These are phyloP conservation scores for Proisotoma minuta DNA, from an alignment of 2,888 invertebrate genomes.

Conservation along the genomic window DNA sequence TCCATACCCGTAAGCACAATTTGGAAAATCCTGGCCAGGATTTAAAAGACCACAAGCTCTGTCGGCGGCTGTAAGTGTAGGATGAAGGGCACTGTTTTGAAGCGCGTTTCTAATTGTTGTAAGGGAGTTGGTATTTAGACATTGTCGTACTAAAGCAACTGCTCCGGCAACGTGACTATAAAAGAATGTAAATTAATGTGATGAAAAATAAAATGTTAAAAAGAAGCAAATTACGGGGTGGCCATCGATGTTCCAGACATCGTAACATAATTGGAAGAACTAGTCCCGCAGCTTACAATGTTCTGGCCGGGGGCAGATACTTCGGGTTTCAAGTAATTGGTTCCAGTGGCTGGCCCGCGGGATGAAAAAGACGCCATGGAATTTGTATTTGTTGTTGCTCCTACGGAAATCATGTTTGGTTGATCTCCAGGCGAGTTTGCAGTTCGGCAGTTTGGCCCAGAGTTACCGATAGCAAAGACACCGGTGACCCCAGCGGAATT, in stretches of 20 bases:
- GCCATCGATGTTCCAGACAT: constrained; percentile 25
- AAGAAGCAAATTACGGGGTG: no score
- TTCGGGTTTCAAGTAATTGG: constrained; percentile 1
- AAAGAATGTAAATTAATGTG: background rate
- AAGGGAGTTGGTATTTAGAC: background rate
- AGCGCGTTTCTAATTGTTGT: background rate
- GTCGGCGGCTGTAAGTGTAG: background rate
- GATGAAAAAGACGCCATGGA: constrained; percentile 10
- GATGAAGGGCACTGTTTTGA: background rate
- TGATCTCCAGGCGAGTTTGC: constrained; percentile 16
- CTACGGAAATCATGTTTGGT: constrained; percentile 3
- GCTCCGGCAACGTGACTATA: background rate
- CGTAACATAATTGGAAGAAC: background rate
- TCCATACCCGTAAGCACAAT: background rate
- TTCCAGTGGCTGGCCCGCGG: constrained; percentile 6
- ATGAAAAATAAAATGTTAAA: no score
- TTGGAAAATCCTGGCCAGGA: background rate
- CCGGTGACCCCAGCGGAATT: background rate
- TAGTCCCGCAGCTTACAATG: constrained; percentile 1
- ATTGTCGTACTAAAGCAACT: background rate
- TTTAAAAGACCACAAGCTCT: background rate
- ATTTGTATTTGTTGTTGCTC: constrained; percentile 11
- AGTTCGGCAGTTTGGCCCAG: constrained; percentile 10
- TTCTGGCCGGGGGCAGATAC: constrained; percentile 18
- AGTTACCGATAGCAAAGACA: constrained; percentile 16